These are phyloP conservation scores for Hozukius guyotensis DNA, from an alignment of 2,797 vertebrate species.

Conservation along the genomic window DNA sequence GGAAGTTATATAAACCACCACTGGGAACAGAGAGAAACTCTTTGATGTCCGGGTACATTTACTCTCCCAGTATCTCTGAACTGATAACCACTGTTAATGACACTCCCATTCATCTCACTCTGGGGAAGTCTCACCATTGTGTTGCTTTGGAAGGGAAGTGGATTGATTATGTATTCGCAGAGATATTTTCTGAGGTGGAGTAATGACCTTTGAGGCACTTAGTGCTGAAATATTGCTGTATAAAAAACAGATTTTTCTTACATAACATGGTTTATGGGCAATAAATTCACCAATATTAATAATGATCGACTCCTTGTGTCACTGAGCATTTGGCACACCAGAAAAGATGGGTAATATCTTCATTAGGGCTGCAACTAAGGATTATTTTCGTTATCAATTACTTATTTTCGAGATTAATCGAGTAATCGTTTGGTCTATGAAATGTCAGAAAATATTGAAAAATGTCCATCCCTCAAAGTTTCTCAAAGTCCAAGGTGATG, in stretches of 20 bases:
- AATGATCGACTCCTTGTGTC: background rate
- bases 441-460: too few relatives aligned
- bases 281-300: background rate
- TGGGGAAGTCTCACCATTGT: conserved; percentile 30
- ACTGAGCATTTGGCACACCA: background rate
- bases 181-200: conserved; percentile 1
- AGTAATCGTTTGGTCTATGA: too few relatives aligned
- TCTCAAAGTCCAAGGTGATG: too few relatives aligned
- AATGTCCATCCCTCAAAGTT: too few relatives aligned
- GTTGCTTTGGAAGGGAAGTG: conserved; percentile 10
- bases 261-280: background rate
- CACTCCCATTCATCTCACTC: conserved; percentile 43
- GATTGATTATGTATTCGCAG: conserved; percentile 7
- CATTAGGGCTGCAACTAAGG: background rate
- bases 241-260: background rate
- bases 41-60: conserved; percentile 63
- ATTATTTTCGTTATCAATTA: background rate
- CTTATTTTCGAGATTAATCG: too few relatives aligned
- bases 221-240: background rate
- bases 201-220: conserved; percentile 15
- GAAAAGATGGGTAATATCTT: background rate
- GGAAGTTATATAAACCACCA: conserved; percentile 30
- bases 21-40: conserved; percentile 20
- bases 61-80: conserved; percentile 7
- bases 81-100: conserved; percentile 46